Conservation (phyloP, 2,888 invertebrate species). For the Amphiduros pacificus region DNA sequence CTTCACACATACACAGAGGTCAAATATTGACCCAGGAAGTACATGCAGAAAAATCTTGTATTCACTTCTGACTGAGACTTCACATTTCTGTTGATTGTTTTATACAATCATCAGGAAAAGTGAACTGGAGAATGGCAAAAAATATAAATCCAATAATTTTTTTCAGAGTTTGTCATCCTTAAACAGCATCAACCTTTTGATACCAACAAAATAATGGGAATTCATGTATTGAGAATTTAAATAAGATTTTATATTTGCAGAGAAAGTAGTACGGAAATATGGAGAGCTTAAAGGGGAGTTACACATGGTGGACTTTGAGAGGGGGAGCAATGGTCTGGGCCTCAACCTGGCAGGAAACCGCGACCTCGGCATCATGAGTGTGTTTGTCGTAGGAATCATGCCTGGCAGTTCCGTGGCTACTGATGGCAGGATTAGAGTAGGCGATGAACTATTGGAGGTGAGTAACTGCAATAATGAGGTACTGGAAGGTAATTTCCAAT, state of each 20-base stretch:
- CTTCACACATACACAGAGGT: too few relatives aligned
- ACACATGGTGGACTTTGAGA: conserved; percentile 75
- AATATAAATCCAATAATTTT: too few relatives aligned
- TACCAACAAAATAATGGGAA: background rate
- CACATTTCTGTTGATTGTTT: too few relatives aligned
- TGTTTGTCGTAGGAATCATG: conserved; percentile 93
- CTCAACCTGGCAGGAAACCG: conserved; percentile 91
- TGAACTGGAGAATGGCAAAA: too few relatives aligned
- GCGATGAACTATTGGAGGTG: conserved; percentile 94
- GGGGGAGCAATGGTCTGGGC: conserved; percentile 73
- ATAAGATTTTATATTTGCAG: conserved; percentile 63
- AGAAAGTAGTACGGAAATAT: conserved; percentile 92
- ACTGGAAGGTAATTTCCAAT: too few relatives aligned
- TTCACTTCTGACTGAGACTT: too few relatives aligned
- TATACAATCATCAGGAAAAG: too few relatives aligned
- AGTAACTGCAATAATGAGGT: too few relatives aligned
- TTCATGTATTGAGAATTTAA: background rate
- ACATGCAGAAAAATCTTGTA: too few relatives aligned
- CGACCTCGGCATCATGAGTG: conserved; percentile 92
- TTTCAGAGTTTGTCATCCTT: too few relatives aligned
- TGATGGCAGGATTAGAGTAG: conserved; percentile 74
- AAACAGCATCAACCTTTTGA: too few relatives aligned
- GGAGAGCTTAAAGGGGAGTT: conserved; percentile 69
- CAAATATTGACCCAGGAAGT: too few relatives aligned
- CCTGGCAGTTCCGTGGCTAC: conserved; percentile 81